These are phyloP conservation scores for Carapus acus DNA, from an alignment of 2,797 vertebrate species.

Conservation along the genomic window DNA sequence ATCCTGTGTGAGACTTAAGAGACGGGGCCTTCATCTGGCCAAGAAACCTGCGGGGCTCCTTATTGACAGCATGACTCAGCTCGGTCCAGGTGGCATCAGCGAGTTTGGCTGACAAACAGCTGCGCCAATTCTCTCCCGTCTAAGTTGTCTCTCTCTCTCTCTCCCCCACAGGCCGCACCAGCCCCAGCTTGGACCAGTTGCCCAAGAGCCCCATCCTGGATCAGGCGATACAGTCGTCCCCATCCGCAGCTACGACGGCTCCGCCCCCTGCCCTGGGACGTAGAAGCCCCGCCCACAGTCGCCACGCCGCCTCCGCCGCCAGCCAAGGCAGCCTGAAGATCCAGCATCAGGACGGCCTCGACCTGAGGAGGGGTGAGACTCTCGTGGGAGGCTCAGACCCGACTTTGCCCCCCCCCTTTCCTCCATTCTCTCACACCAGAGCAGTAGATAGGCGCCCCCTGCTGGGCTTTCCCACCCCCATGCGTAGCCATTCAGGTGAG, in stretches of 20 bases:
- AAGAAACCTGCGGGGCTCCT: too few relatives aligned
- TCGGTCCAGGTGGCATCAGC: too few relatives aligned
- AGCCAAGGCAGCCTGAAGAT: constrained; percentile 72
- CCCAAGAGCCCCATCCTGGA: constrained; percentile 86
- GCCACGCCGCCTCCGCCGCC: constrained; percentile 49
- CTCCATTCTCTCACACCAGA: constrained; percentile 22
- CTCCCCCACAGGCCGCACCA: constrained; percentile 75
- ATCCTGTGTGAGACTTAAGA: too few relatives aligned
- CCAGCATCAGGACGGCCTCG: constrained; percentile 75
- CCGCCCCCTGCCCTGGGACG: constrained; percentile 73
- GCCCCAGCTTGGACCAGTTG: constrained; percentile 78
- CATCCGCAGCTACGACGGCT: constrained; percentile 60
- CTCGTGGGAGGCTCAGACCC: constrained; percentile 68
- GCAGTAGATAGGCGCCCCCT: constrained; percentile 39
- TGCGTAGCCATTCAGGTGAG: constrained; percentile 52
- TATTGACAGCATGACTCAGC: too few relatives aligned
- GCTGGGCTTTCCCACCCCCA: constrained; percentile 37
- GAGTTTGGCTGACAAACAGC: too few relatives aligned
- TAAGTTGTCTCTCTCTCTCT: neutral
- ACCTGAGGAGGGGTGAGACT: constrained; percentile 81
- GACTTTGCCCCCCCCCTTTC: constrained; percentile 45
- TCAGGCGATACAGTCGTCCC: constrained; percentile 73
- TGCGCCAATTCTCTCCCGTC: too few relatives aligned
- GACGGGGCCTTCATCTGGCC: too few relatives aligned
- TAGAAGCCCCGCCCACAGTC: constrained; percentile 76